A percentile compares a stretch with the other conserved stretches of the same genome.
phyloP scores from a whole-genome alignment of 2,797 vertebrate species.

The Myoxocephalus aenaeus region DNA sequence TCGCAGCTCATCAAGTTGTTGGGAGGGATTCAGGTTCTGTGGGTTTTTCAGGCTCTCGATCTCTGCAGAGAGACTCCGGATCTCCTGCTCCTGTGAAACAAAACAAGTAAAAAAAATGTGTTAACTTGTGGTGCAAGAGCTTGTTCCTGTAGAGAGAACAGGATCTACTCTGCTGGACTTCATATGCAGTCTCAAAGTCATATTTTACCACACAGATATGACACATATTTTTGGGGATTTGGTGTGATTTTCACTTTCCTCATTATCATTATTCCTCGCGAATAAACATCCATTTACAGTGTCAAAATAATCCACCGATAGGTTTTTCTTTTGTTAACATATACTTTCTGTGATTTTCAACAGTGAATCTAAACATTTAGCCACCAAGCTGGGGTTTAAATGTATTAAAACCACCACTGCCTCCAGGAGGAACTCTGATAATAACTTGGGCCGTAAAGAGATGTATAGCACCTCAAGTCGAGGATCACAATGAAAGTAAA shows the following conservation, averaged over 20 bases:
- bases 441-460: background rate
- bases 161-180: background rate
- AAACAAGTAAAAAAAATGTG: background rate
- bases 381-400: too few species aligned
- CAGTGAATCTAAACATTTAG: too few species aligned
- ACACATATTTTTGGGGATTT: background rate
- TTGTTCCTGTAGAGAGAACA: background rate
- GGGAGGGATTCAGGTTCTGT: slow-evolving; percentile 70
- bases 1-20: slow-evolving; percentile 84
- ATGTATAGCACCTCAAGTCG: background rate
- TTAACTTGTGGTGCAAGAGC: background rate
- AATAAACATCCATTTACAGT: too few species aligned
- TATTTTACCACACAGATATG: too few species aligned
- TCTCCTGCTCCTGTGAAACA: slow-evolving; percentile 88
- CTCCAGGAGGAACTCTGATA: background rate
- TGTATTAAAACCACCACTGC: too few species aligned
- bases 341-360: too few species aligned
- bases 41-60: slow-evolving; percentile 89
- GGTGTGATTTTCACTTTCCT: background rate
- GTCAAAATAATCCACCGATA: background rate
- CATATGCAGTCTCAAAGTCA: background rate
- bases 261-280: too few species aligned
- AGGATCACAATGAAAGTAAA: slow-evolving; percentile 22
- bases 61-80: slow-evolving; percentile 88
- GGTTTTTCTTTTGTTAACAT: too few species aligned